These are phyloP conservation scores for Eremobia ochroleuca DNA, from an alignment of 2,888 invertebrate species.

Conservation along the genomic window DNA sequence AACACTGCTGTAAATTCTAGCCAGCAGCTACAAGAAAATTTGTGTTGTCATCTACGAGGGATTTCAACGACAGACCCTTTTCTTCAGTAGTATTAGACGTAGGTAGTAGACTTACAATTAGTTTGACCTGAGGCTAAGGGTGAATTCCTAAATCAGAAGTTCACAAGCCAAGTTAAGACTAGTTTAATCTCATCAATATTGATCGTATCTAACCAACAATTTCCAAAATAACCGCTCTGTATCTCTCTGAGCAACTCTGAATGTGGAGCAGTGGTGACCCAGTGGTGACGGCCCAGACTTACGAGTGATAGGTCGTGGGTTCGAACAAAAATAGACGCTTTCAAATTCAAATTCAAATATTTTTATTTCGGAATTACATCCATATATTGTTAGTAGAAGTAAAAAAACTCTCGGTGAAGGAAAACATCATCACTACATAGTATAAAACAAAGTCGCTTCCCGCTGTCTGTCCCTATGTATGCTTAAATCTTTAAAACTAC, in stretches of 20 bases:
- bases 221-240: background rate
- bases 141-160: background rate
- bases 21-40: background rate
- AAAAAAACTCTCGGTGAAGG: too few relatives aligned
- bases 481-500: too few relatives aligned
- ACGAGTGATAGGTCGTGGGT: background rate
- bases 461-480: too few relatives aligned
- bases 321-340: background rate
- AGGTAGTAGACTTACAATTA: background rate
- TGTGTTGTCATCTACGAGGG: constrained; percentile 8
- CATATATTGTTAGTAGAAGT: too few relatives aligned
- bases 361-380: too few relatives aligned
- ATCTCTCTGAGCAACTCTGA: background rate
- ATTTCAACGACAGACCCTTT: background rate
- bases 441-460: too few relatives aligned
- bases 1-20: constrained; percentile 20
- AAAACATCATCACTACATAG: too few relatives aligned
- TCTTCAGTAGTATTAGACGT: too few relatives aligned
- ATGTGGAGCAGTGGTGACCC: background rate
- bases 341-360: too few relatives aligned
- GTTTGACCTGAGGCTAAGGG: background rate
- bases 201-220: background rate
- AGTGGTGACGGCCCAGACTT: background rate
- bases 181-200: background rate
- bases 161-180: background rate